Base-by-base conservation (phyloP, 2,888 invertebrate genomes). In the Cephus nigrinus region DNA sequence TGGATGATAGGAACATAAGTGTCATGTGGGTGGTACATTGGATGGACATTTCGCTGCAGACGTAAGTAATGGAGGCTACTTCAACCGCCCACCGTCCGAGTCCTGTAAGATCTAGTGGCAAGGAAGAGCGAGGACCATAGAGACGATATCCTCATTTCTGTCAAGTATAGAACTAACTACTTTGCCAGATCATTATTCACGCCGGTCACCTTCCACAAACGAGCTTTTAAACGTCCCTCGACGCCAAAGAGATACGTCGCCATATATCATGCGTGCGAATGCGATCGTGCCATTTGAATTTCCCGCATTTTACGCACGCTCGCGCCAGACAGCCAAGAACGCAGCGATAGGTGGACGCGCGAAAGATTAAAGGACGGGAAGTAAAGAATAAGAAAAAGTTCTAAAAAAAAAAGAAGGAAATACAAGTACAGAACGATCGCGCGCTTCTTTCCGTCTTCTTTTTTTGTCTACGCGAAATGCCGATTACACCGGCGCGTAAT, bases 161-260 rank as follows among this genome's bases (percentile, higher is more conserved):
- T 71, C 71, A 71, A 71, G 31, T 32, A 68, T 69, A 35, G 73
- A 69, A 68, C 69, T 77, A 77, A 74, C 69, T 68, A 74, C 31
- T 74, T 34, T 69, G 74, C 69, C 77, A 35, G 34, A 34, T 68
- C n/a, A 69, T 77, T 69, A 68, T 74, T 74, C 32, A 77, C 34
- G 15, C 68, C 34, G n/a, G 23, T 36, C 40, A 55, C 55, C 55
- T 55, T 23, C 23, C 55, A 55, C 55, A 55, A 23, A 55, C 55
- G 55, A 55, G 55, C 23, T 1, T 55, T 55, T 55, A 55, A 55
- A 55, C 9, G 55, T 55, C 55, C 55, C 55, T 55, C 55, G 55
- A 55, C 55, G 55, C 23, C 55, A 23, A 55, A 55, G 55, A 55
- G 55, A 55, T 15, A 55, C 55, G 55, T 55, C 55, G 23, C 55